These are phyloP conservation scores for Sussaba pulchella DNA, from an alignment of 2,888 invertebrate species.

Conservation along the genomic window DNA sequence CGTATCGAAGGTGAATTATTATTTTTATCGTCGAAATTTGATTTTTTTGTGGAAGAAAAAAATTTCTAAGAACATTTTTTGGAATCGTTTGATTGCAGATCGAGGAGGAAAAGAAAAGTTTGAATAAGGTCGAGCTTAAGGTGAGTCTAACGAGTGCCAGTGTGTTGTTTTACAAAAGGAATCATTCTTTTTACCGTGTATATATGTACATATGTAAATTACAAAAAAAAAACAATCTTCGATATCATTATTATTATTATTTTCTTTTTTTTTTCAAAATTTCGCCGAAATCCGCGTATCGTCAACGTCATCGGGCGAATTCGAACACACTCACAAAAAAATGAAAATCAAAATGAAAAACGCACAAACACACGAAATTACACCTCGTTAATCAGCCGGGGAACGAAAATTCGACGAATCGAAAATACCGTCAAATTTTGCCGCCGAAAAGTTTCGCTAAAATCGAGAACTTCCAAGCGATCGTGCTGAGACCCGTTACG, in stretches of 20 bases:
- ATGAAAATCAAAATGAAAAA: constrained; percentile 31
- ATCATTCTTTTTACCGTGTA: background rate
- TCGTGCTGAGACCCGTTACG: constrained; percentile 87
- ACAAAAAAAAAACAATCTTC: background rate
- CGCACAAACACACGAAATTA: constrained; percentile 74
- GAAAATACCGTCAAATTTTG: constrained; percentile 83
- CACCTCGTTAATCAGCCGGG: no score
- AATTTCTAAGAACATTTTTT: background rate
- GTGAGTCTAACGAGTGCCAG: constrained; percentile 71
- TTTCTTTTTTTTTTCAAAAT: constrained; percentile 30
- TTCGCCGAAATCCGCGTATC: constrained; percentile 18
- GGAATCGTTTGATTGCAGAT: constrained; percentile 66
- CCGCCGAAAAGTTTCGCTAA: constrained; percentile 84
- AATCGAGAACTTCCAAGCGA: constrained; percentile 86
- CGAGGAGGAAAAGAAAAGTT: constrained; percentile 79
- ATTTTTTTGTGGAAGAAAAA: background rate
- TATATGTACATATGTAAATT: constrained; percentile 26
- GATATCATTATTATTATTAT: constrained; percentile 12
- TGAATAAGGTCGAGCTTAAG: constrained; percentile 84
- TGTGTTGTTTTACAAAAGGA: background rate
- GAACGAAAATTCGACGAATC: constrained; percentile 81
- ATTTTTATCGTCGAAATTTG: background rate
- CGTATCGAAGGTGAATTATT: constrained; percentile 74
- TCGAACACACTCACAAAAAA: constrained; percentile 43
- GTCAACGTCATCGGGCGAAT: constrained; percentile 37